phyloP scores from a whole-genome alignment of 2,113 vertebrate species.

The Platycercus adscitus region DNA sequence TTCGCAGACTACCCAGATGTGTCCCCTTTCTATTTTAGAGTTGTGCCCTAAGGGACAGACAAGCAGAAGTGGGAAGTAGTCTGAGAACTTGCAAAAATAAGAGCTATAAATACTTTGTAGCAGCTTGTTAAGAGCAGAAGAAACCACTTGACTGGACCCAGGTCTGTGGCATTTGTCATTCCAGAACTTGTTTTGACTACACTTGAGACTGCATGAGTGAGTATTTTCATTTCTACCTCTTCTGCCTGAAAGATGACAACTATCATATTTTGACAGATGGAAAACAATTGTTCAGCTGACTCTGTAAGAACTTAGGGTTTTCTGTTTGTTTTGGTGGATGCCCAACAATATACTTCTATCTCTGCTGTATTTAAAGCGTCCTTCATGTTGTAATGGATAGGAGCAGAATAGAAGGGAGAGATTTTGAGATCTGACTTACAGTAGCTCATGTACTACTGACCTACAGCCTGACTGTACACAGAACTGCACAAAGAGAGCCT shows the following conservation, averaged over 20 bases:
- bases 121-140: neutral
- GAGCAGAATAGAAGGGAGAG: neutral
- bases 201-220: neutral
- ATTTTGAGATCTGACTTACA: neutral
- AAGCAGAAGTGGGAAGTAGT: neutral
- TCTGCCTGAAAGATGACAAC: neutral
- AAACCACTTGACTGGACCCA: neutral
- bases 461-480: slow-evolving; percentile 9
- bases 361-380: neutral
- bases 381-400: neutral
- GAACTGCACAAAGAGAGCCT: slow-evolving; percentile 4
- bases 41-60: neutral
- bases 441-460: neutral
- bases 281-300: neutral
- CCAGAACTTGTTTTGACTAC: neutral
- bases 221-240: neutral
- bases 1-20: neutral
- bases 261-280: neutral
- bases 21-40: neutral
- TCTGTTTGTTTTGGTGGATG: neutral
- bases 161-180: neutral
- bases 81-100: neutral
- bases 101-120: neutral
- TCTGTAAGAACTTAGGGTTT: neutral
- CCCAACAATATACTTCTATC: neutral